Percentiles rank a stretch among this genome's conserved stretches.
Conservation (phyloP, 2,888 invertebrate species). For the Chloroclystis v-ata region DNA sequence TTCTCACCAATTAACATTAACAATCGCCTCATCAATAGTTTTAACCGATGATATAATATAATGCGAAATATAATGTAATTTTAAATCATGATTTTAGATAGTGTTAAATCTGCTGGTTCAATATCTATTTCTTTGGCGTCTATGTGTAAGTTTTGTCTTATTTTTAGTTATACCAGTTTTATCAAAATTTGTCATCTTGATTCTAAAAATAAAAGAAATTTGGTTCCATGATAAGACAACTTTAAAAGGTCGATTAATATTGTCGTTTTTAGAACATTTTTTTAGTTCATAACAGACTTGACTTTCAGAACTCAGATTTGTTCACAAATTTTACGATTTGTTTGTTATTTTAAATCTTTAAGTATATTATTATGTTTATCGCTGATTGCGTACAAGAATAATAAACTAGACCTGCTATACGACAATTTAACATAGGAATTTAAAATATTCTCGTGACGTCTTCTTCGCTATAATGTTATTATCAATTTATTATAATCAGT, state of each 20-base stretch:
- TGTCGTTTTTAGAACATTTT: background rate
- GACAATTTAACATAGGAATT: slow-evolving; percentile 15
- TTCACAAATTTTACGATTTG: background rate
- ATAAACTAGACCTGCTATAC: background rate
- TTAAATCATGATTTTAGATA: no score
- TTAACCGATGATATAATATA: slow-evolving; percentile 34
- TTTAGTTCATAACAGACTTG: background rate
- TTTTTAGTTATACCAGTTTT: background rate
- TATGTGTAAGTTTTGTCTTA: no score
- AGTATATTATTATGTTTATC: background rate
- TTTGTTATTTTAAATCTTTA: background rate
- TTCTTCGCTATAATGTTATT: slow-evolving; percentile 5
- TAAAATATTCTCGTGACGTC: slow-evolving; percentile 48
- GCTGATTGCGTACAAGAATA: background rate
- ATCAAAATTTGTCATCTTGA: slow-evolving; percentile 2
- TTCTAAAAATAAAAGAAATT: slow-evolving; percentile 5
- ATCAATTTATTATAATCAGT: slow-evolving; percentile 10
- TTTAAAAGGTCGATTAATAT: slow-evolving; percentile 4
- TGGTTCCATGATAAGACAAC: background rate
- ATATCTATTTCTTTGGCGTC: no score
- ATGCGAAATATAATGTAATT: slow-evolving; percentile 27
- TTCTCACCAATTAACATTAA: background rate
- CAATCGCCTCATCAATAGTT: no score
- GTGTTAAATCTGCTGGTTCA: no score
- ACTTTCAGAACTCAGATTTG: background rate